These are phyloP conservation scores for Pica pica DNA, from an alignment of 2,113 vertebrate genomes.

Conservation along the genomic window DNA sequence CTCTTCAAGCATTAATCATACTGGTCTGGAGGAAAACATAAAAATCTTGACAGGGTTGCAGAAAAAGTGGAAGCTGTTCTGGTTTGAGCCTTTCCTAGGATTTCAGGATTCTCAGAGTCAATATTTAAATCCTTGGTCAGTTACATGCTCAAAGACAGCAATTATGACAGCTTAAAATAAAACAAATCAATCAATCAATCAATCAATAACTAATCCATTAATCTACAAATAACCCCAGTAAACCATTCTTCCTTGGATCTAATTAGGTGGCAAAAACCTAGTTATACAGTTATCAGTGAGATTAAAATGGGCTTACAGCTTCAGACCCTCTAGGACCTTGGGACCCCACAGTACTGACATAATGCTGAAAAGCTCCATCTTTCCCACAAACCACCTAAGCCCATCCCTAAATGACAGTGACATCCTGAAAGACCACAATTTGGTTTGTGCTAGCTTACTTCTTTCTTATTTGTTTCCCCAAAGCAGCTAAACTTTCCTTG, in stretches of 20 bases:
- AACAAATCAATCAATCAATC: not conserved
- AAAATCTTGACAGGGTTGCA: not conserved
- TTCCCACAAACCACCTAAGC: not conserved
- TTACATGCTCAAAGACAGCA: not conserved
- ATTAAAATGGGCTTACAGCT: not conserved
- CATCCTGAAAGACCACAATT: not conserved
- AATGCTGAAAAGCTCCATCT: not conserved
- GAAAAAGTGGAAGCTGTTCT: not conserved
- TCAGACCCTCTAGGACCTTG: not conserved
- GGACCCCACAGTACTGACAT: not conserved
- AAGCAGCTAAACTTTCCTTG: not conserved
- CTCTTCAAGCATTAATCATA: not conserved
- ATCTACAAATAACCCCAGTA: not conserved
- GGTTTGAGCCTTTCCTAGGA: not conserved
- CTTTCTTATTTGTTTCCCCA: not conserved
- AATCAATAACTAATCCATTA: not conserved
- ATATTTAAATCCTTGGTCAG: not conserved
- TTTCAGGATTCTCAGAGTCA: not conserved
- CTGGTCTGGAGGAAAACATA: not conserved
- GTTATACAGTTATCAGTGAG: not conserved
- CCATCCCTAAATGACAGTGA: not conserved
- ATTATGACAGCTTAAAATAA: not conserved
- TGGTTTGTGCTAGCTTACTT: not conserved
- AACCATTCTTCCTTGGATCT: not conserved
- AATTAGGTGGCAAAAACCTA: not conserved